Evolutionary conservation across 2,797 vertebrate genomes (phyloP).

Genomic region (Fistularia commersonii): DNA sequence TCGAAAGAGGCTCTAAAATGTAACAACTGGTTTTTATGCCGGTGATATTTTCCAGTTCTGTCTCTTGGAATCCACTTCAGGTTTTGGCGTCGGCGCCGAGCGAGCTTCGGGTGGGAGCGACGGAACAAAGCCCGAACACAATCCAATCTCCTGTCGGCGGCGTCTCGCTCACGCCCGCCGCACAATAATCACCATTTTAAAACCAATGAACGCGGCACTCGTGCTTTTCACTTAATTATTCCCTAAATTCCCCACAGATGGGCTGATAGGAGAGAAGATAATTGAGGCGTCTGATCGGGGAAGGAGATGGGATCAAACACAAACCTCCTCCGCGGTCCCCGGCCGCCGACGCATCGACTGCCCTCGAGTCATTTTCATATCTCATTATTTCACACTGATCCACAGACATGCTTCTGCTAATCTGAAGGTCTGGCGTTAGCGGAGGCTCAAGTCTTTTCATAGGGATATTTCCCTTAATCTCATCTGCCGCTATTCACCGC

Average conservation of each 20-base stretch:
- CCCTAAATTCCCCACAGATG: slow-evolving; percentile 59
- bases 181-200: slow-evolving; percentile 54
- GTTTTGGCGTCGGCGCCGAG: slow-evolving; percentile 2
- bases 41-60: neutral
- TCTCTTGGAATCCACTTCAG: slow-evolving; percentile 11
- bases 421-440: slow-evolving; percentile 46
- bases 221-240: slow-evolving; percentile 67
- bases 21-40: too few relatives aligned
- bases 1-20: neutral
- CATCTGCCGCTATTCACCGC: slow-evolving; percentile 25
- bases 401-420: slow-evolving; percentile 43
- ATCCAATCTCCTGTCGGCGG: slow-evolving; percentile 19
- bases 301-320: slow-evolving; percentile 78
- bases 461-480: slow-evolving; percentile 40
- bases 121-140: slow-evolving; percentile 32
- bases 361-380: slow-evolving; percentile 82
- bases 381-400: slow-evolving; percentile 67
- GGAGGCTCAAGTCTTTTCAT: slow-evolving; percentile 41
- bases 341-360: slow-evolving; percentile 71
- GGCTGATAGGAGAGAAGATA: slow-evolving; percentile 74
- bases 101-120: slow-evolving; percentile 25
- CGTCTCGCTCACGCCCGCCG: slow-evolving; percentile 25
- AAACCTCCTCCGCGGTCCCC: slow-evolving; percentile 59
- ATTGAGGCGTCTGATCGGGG: slow-evolving; percentile 78
- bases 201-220: slow-evolving; percentile 44